These are phyloP conservation scores for Drosophila orosa DNA, from an alignment of 1,140 invertebrate genomes.

Conservation along the genomic window DNA sequence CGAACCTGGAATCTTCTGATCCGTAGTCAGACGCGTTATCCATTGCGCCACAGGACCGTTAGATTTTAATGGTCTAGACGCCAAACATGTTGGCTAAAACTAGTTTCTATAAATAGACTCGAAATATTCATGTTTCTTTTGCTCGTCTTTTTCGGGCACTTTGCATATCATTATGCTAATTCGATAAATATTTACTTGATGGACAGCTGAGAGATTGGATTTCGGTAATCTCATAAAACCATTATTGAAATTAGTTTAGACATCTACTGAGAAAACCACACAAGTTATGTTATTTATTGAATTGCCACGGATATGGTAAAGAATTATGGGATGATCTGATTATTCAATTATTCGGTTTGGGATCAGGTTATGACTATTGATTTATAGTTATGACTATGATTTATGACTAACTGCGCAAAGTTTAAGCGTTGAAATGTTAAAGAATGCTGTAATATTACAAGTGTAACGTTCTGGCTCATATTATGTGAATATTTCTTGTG, in stretches of 20 bases:
- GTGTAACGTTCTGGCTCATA: not conserved
- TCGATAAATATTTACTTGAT: slow-evolving; percentile 21
- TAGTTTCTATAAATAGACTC: slow-evolving; percentile 20
- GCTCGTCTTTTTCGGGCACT: slow-evolving; percentile 12
- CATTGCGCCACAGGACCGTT: slow-evolving; percentile 87
- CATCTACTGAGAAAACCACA: slow-evolving; percentile 2
- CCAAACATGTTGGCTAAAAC: not conserved
- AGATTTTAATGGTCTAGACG: not conserved
- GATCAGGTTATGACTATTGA: too few relatives aligned
- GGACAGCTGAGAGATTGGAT: slow-evolving; percentile 37
- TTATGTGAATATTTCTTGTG: not conserved
- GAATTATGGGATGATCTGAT: slow-evolving; percentile 9
- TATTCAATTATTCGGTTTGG: slow-evolving; percentile 18
- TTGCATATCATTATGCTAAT: slow-evolving; percentile 47
- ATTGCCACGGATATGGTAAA: not conserved
- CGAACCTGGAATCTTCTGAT: slow-evolving; percentile 90
- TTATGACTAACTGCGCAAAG: not conserved
- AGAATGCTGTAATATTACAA: not conserved
- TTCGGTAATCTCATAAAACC: slow-evolving; percentile 33
- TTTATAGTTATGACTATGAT: too few relatives aligned
- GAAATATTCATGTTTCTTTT: slow-evolving; percentile 12
- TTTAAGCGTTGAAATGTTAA: too few relatives aligned
- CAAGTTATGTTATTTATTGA: slow-evolving; percentile 27
- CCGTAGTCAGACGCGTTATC: slow-evolving; percentile 90
- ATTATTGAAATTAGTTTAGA: slow-evolving; percentile 31